Evolutionary conservation across 2,888 invertebrate species (phyloP), one percentile per base, ranked within the genome.

Genomic region (Amorpha juglandis): DNA sequence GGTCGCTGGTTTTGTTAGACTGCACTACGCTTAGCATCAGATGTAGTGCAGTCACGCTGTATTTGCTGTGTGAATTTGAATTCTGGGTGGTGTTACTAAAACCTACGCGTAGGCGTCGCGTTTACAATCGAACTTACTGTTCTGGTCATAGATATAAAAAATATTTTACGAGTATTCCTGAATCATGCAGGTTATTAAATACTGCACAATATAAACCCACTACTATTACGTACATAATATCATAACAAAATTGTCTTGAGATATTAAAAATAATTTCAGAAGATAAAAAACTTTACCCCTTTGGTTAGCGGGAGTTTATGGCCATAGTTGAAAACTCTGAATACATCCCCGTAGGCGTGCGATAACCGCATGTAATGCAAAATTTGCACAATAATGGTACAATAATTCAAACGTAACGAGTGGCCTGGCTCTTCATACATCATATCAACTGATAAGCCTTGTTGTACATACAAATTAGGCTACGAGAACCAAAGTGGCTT

Each of bases 311-410:
- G 58, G 9, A 38, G 38, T 58, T 55, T 9, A 48, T 16, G 33
- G 47, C 33, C 55, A 35, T 16, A 35, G 48, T 21, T 47, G 55
- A 14, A 65, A 48, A 55, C 11, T 27, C 58, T 33, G 35, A 65
- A 58, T 63, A 69, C 70, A 69, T 71, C 69, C 70, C 38, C 21
- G 53, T 47, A 48, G 52, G 63, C 67, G 62, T 64, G 70, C 67
- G 75, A 75, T 75, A 75, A 71, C 73, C 67, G 64, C 71, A 69
- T 65, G 68, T 74, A 74, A 74, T 75, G 75, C 71, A 71, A 74
- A 74, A 76, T 76, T 75, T 74, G 67, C 77, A 76, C 71, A 71
- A 71, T 74, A 75, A 76, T 71, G 70, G 71, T 63, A 69, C 68
- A 68, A 73, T 76, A 76, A 75, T 70, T 76, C 74, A 76, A 71